Evolutionary conservation across 2,113 vertebrate genomes (phyloP).

Genomic region (Hucho hucho): DNA sequence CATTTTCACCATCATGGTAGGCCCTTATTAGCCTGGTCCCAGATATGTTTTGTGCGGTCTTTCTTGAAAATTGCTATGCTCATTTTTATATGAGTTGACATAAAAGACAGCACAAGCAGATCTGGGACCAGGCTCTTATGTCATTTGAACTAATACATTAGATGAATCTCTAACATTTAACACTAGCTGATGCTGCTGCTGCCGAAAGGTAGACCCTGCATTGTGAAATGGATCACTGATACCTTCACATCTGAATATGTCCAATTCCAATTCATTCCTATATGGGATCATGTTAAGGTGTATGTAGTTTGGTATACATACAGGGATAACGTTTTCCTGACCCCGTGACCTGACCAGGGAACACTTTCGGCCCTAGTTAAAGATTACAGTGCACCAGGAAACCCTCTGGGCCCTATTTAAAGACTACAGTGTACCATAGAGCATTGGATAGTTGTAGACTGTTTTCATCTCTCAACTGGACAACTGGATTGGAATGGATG

Average conservation of each 20-base stretch:
- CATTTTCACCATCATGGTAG: not conserved
- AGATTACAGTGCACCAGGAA: too few species aligned
- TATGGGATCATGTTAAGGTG: not conserved
- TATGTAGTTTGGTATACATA: not conserved
- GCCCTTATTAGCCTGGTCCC: not conserved
- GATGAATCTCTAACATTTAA: slow-evolving; percentile 17
- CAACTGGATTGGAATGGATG: slow-evolving; percentile 17
- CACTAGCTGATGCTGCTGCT: slow-evolving; percentile 20
- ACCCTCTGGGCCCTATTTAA: too few species aligned
- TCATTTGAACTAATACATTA: not conserved
- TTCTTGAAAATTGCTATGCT: too few species aligned
- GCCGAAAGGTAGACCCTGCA: slow-evolving; percentile 16
- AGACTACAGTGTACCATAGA: too few species aligned
- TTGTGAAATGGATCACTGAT: not conserved
- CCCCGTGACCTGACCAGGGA: too few species aligned
- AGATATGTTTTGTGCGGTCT: too few species aligned
- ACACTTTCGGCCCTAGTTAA: too few species aligned
- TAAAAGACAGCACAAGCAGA: too few species aligned
- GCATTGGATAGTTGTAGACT: not conserved
- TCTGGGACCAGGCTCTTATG: not conserved
- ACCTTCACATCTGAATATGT: not conserved
- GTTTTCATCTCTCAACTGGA: not conserved
- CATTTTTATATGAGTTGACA: too few species aligned
- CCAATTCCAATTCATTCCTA: not conserved
- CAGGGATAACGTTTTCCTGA: not conserved